phyloP scores from a whole-genome alignment of 1,140 invertebrate genomes.

The Gonatopus flavifemur region DNA sequence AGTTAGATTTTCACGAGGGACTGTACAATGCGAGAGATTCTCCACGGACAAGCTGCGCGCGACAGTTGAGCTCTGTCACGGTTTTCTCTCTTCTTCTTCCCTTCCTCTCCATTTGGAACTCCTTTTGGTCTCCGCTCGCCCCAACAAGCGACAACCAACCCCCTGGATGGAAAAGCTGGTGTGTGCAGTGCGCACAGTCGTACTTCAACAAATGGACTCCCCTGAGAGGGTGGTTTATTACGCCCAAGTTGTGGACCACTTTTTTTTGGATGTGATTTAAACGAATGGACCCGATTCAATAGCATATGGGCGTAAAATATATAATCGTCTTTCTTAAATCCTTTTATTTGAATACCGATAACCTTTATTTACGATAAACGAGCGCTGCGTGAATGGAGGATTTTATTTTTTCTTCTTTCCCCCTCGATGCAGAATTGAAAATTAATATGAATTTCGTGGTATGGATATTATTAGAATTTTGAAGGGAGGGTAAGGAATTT shows the following conservation, averaged over 20 bases:
- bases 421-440: too few relatives aligned
- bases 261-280: conserved; percentile 32
- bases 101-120: conserved; percentile 33
- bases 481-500: too few relatives aligned
- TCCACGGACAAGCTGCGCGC: conserved; percentile 27
- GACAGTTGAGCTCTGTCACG: conserved; percentile 35
- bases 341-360: too few relatives aligned
- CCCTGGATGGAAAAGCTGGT: conserved; percentile 15
- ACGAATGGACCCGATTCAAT: conserved; percentile 17
- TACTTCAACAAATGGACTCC: conserved; percentile 23
- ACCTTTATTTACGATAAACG: too few relatives aligned
- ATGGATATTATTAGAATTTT: too few relatives aligned
- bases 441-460: too few relatives aligned
- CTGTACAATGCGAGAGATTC: conserved; percentile 28
- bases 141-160: background rate
- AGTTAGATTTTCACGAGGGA: conserved; percentile 18
- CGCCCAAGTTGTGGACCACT: conserved; percentile 21
- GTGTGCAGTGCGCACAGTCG: conserved; percentile 7
- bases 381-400: too few relatives aligned
- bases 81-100: too few relatives aligned
- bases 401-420: too few relatives aligned
- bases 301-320: conserved; percentile 8
- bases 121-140: conserved; percentile 18
- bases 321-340: too few relatives aligned
- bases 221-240: conserved; percentile 19